A percentile compares a stretch with the other conserved stretches of the same genome.
phyloP scores from a whole-genome alignment of 2,797 vertebrate species.

The Cyclopterus lumpus region DNA sequence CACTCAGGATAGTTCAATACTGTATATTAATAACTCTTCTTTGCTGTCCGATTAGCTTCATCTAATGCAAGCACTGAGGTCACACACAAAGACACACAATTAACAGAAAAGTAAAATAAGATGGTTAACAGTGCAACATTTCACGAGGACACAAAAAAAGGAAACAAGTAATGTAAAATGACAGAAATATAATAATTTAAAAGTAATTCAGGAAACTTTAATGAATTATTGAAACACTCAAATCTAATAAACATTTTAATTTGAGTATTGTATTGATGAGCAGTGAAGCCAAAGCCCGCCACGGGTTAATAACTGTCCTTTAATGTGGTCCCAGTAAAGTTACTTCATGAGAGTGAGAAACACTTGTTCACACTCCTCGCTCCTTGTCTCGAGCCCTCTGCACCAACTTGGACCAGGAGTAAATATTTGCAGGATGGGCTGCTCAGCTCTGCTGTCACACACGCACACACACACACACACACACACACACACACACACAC shows the following conservation, averaged over 20 bases:
- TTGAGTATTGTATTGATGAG: not conserved
- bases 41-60: not conserved
- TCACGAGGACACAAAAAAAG: not conserved
- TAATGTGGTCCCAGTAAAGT: slow-evolving; percentile 12
- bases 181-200: not conserved
- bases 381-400: slow-evolving; percentile 52
- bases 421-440: slow-evolving; percentile 76
- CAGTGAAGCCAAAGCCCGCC: not conserved
- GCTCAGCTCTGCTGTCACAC: slow-evolving; percentile 19
- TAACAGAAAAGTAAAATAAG: not conserved
- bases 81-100: not conserved
- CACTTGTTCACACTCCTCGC: slow-evolving; percentile 23
- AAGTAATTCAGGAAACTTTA: not conserved
- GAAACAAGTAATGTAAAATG: not conserved
- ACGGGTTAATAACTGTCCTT: not conserved
- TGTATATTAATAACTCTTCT: not conserved
- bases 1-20: not conserved
- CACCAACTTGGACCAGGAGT: slow-evolving; percentile 52
- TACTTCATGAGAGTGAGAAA: slow-evolving; percentile 20
- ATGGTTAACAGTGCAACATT: too few species aligned
- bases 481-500: slow-evolving; percentile 8
- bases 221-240: not conserved
- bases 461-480: slow-evolving; percentile 6
- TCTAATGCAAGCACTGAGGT: not conserved
- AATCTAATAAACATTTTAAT: not conserved